phyloP scores from a whole-genome alignment of 2,113 vertebrate species.

The Chamaea fasciata region DNA sequence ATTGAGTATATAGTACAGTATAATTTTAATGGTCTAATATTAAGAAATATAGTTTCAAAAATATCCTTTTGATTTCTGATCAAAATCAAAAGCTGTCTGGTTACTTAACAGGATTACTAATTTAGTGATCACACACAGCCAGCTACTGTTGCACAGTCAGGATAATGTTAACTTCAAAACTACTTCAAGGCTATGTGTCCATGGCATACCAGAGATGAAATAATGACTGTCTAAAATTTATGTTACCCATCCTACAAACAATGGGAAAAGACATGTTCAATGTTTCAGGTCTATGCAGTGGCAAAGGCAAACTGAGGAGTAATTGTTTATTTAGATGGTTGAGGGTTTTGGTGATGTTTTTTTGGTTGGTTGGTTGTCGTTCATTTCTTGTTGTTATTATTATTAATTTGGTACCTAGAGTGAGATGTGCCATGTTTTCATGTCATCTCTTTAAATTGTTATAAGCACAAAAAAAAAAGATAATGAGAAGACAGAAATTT shows the following conservation, averaged over 20 bases:
- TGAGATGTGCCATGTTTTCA: background rate
- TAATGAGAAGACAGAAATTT: background rate
- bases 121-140: background rate
- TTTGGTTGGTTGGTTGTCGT: background rate
- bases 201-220: background rate
- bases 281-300: background rate
- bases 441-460: background rate
- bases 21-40: background rate
- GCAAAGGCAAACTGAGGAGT: background rate
- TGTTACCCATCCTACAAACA: background rate
- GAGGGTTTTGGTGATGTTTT: background rate
- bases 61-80: background rate
- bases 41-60: background rate
- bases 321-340: background rate
- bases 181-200: background rate
- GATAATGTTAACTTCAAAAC: background rate
- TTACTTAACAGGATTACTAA: background rate
- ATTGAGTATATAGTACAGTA: background rate
- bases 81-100: background rate
- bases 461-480: background rate
- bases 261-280: background rate
- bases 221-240: background rate
- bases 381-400: rapidly evolving
- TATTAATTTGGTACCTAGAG: background rate
- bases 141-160: background rate